Evolutionary conservation across 2,113 vertebrate genomes (phyloP), one percentile per base, ranked within the genome.

Genomic region (Benthochromis sp.): DNA sequence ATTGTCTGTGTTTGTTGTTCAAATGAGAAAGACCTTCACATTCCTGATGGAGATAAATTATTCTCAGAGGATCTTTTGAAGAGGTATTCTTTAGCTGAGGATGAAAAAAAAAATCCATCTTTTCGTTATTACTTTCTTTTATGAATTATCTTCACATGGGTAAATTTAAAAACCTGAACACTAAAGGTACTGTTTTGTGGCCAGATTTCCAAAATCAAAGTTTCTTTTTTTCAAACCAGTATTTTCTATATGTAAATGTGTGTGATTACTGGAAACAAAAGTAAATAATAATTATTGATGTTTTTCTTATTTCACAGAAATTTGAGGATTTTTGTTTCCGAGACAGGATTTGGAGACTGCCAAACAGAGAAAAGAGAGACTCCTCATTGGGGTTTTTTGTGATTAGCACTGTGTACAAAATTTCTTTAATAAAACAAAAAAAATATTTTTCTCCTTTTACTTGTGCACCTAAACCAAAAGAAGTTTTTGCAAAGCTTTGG

Each of bases 51-150:
- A 79, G 12, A 34, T 84, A 47, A 82, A 83, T 78, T 80, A 81
- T 78, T 88, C 38, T 55, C 71, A 13, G 50, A 85, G 17, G 53
- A 83, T 81, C 83, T 84, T 86, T 47, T 63, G 59, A n/a, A 55
- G 80, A 83, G n/a, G 47, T 69, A 73, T 61, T 50, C 6, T 81
- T 21, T 47, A 55, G 24, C 34, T 81, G 73, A 84, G 17, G 43
- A 5, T 29, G 7, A 19, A 82, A 40, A 53, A 50, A 47, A 61
- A 14, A 45, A 29, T 10, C 4, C 38, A 31, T 24, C 3, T 34
- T 82, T 3, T 50, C 52, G 80, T 63, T 71, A 66, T 40, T 47
- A 17, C 8, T 50, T 40, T 45, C 82, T 50, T 31, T 82, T 16
- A 47, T 80, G 11, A 85, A 63, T 78, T 83, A 38, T 53, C 4